Conservation (phyloP, 2,888 invertebrate species). For the Achlya flavicornis region DNA sequence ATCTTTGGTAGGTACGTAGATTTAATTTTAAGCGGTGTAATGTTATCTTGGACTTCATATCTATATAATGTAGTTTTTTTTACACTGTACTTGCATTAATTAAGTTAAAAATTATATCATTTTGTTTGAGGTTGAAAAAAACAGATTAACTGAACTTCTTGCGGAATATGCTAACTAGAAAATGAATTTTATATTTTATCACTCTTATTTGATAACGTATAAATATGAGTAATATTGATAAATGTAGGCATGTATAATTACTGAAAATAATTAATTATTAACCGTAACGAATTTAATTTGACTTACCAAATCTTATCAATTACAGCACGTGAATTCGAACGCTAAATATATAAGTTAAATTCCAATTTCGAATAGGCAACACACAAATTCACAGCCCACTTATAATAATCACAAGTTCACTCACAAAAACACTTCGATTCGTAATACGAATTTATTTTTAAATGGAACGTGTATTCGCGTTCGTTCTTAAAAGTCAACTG, state of each 20-base stretch:
- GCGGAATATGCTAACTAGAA: neutral
- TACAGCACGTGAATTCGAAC: neutral
- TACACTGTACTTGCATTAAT: no score
- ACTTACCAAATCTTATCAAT: neutral
- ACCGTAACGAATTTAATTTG: neutral
- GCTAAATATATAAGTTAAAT: neutral
- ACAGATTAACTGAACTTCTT: no score
- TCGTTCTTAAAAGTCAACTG: conserved; percentile 45
- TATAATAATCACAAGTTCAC: conserved; percentile 15
- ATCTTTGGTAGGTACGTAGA: no score
- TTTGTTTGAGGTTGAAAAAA: no score
- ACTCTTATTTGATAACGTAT: neutral
- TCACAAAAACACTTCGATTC: conserved; percentile 19
- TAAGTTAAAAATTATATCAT: no score
- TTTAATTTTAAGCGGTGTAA: no score
- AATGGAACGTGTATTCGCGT: conserved; percentile 28
- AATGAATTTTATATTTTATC: neutral
- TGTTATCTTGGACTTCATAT: no score
- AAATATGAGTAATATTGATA: neutral
- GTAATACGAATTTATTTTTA: conserved; percentile 20
- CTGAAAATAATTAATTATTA: neutral
- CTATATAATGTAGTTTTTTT: no score
- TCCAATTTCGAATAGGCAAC: neutral
- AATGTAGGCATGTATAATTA: neutral
- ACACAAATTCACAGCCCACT: neutral